Conservation (phyloP, 2,113 vertebrate genomes). For the Corythornis madagascariensis region DNA sequence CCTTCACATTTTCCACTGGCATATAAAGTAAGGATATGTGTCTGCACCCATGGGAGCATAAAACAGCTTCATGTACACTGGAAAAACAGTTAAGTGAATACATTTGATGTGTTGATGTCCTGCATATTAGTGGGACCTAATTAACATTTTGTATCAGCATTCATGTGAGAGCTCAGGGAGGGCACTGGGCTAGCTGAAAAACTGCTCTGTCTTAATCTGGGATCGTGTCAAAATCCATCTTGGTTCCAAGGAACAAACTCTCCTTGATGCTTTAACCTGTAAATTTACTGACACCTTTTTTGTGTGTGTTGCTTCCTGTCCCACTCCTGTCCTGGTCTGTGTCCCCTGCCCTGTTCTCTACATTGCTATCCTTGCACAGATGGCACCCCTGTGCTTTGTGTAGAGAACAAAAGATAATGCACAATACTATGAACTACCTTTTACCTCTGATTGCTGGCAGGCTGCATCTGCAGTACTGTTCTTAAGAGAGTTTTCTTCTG, state of each 20-base stretch:
- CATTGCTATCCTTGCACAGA: not conserved
- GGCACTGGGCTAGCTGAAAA: not conserved
- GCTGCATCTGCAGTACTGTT: not conserved
- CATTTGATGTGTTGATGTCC: not conserved
- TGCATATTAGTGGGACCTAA: not conserved
- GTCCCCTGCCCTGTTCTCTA: fast-evolving
- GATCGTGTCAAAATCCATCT: not conserved
- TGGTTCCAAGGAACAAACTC: not conserved
- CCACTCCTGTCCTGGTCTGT: fast-evolving
- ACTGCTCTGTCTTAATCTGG: not conserved
- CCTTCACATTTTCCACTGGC: not conserved
- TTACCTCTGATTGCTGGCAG: too few species aligned
- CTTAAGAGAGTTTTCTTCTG: not conserved
- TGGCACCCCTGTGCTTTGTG: not conserved
- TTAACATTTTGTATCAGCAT: not conserved
- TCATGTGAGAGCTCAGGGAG: not conserved
- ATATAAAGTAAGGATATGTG: not conserved
- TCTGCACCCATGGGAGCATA: not conserved
- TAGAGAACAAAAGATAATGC: not conserved
- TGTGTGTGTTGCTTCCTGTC: too few species aligned
- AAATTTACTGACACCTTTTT: not conserved
- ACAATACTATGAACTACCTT: not conserved
- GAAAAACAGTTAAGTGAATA: not conserved
- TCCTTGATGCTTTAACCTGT: not conserved
- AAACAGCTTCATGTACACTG: not conserved